Conservation (phyloP, 1,140 invertebrate genomes). For the Zaprionus inermis region DNA sequence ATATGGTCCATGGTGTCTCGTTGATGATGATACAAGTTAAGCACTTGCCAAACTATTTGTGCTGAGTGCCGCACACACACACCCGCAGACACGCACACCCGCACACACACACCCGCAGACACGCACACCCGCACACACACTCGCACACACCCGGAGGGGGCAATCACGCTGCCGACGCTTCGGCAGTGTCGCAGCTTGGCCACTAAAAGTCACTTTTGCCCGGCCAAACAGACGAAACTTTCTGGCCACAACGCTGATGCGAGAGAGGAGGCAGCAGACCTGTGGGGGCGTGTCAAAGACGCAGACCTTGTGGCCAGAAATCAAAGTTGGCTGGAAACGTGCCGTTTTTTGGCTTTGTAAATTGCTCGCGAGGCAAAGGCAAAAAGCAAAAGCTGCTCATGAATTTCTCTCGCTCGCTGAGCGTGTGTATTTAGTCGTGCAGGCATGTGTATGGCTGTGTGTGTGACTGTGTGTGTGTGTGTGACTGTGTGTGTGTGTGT, state of each 20-base stretch:
- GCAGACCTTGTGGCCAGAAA: slow-evolving; percentile 21
- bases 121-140: not conserved
- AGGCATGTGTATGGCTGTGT: slow-evolving; percentile 9
- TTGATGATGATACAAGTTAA: slow-evolving; percentile 28
- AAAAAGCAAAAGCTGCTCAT: not conserved
- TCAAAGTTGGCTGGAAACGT: slow-evolving; percentile 37
- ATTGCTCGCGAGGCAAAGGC: not conserved
- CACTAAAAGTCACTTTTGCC: slow-evolving; percentile 40
- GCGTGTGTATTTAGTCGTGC: slow-evolving; percentile 47
- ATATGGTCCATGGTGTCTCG: not conserved
- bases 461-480: not conserved
- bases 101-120: no score
- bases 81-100: no score
- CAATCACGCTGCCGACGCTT: not conserved
- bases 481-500: not conserved
- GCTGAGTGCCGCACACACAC: not conserved
- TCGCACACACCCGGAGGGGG: not conserved
- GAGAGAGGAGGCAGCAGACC: not conserved
- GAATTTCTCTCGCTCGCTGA: slow-evolving; percentile 7
- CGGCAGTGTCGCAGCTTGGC: slow-evolving; percentile 12
- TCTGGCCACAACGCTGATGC: slow-evolving; percentile 10
- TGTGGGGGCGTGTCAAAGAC: not conserved
- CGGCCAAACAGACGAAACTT: slow-evolving; percentile 34
- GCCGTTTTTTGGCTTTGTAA: slow-evolving; percentile 13
- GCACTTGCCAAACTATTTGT: slow-evolving; percentile 37